These are phyloP conservation scores for Tragelaphus scriptus DNA, from an alignment of 2,113 vertebrate species.

Conservation along the genomic window DNA sequence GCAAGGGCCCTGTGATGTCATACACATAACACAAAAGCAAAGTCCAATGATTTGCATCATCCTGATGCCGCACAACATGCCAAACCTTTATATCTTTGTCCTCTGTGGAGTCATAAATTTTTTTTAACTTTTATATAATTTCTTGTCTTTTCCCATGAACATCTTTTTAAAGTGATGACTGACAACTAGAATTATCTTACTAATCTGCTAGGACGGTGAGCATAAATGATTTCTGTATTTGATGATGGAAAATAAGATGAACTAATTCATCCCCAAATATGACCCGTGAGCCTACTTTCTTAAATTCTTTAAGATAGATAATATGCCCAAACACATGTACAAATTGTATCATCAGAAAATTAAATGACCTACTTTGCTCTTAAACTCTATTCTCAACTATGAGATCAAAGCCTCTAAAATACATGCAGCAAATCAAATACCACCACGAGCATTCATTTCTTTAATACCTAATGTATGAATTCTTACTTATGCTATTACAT, in stretches of 20 bases:
- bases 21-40: not conserved
- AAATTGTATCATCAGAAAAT: not conserved
- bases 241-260: conserved; percentile 24
- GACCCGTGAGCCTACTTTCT: conserved; percentile 33
- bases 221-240: not conserved
- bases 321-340: conserved; percentile 21
- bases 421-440: conserved; percentile 51
- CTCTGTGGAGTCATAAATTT: not conserved
- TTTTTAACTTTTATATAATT: not conserved
- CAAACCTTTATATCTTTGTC: not conserved
- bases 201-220: not conserved
- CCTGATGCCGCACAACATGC: not conserved
- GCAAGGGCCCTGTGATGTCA: not conserved
- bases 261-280: not conserved
- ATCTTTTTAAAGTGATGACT: not conserved
- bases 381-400: conserved; percentile 40
- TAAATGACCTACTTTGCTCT: conserved; percentile 1
- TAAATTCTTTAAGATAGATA: not conserved
- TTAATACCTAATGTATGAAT: conserved; percentile 31
- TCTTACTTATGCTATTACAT: not conserved
- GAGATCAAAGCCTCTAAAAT: conserved; percentile 35
- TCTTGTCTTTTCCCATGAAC: not conserved
- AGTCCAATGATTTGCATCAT: not conserved
- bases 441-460: not conserved
- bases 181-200: not conserved